Evolutionary conservation across 2,888 invertebrate genomes (phyloP), one percentile per base, ranked within the genome.

Genomic region (Hermodice carunculata): DNA sequence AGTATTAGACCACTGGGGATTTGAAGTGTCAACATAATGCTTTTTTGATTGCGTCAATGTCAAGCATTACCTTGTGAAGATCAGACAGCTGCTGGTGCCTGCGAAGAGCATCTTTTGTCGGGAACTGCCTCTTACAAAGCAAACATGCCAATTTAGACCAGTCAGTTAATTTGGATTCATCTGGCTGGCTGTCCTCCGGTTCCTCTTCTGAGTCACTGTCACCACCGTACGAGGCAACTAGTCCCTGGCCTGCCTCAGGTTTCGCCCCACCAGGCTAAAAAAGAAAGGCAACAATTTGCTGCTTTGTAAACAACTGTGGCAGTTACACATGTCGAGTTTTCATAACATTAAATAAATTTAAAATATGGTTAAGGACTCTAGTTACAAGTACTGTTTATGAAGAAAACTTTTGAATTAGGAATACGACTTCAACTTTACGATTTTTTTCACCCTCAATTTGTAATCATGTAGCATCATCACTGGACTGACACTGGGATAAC

Each of bases 71-170:
- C 82, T 95, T 96, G 84, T 99, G 99, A 61, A 99, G 89, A 71
- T 96, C 94, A 0, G 98, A 98, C 81, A 97, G 89, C 77, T 95
- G 93, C 70, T 94, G 92, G 87, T 99, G 99, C 81, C 96, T 87
- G 82, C 94, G 89, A 17, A 99, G 88, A 0, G 94, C 93, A 65
- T 98, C 98, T 53, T 91, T 90, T 22, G 93, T 94, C 1, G 94
- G 93, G 84, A 99, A 96, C 82, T 95, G 95, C 54, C 99, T 89
- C 85, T 98, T 98, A 85, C 99, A 99, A 14, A 99, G 88, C 26
- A 98, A 88, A 82, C 99, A 99, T 0, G 96, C 95, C 49, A 97
- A 87, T 85, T 95, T 97, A 28, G 69, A 14, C 90, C 94, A 95
- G 86, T 98, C 98, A 4, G 95, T 79, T 43, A 87, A 74, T 42